phyloP scores from a whole-genome alignment of 23 tunicate species.

The Trididemnum clinides region DNA sequence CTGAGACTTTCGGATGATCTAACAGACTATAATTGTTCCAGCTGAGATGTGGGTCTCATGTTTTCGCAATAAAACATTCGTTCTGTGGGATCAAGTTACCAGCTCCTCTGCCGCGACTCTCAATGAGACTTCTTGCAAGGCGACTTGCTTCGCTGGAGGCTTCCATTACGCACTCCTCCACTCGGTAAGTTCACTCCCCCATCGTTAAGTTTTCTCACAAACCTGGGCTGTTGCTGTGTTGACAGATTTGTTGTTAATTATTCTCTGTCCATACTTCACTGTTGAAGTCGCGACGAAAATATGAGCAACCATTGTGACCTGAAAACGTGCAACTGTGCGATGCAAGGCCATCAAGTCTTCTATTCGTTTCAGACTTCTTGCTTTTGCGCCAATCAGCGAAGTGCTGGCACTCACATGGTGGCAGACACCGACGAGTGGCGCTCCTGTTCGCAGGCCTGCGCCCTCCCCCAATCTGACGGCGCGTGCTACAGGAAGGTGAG shows the following conservation, averaged over 20 bases:
- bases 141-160: conserved; percentile 7
- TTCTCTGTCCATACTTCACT: no score
- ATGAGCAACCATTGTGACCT: no score
- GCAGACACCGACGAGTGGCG: background rate
- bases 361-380: no score
- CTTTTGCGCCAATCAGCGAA: conserved; percentile 2
- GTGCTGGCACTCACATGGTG: background rate
- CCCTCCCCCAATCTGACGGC: background rate
- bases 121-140: background rate
- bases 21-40: background rate
- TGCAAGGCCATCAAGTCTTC: no score
- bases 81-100: background rate
- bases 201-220: background rate
- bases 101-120: background rate
- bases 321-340: no score
- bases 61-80: background rate
- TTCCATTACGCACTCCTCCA: background rate
- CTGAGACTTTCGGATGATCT: background rate
- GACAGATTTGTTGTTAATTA: no score
- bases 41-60: background rate
- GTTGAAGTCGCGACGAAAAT: no score
- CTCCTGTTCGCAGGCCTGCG: background rate
- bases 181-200: background rate
- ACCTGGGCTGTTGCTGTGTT: background rate
- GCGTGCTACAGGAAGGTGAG: conserved; percentile 10